Evolutionary conservation across 2,888 invertebrate genomes (phyloP), one percentile per base, ranked within the genome.

Genomic region (Diogma glabrata): DNA sequence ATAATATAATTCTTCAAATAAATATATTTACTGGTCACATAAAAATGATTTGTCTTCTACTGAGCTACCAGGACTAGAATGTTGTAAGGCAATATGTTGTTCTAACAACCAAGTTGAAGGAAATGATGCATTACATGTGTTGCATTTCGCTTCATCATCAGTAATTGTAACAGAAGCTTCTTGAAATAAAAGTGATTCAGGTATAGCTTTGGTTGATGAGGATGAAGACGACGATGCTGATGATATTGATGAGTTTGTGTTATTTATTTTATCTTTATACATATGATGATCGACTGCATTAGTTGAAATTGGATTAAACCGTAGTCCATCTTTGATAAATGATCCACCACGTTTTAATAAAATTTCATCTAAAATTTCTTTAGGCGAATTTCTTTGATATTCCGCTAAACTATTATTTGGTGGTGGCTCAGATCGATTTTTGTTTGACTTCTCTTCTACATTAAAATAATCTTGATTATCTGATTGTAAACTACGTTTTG

Each of bases 11-110:
- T n/a, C n/a, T n/a, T n/a, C n/a, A n/a, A n/a, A n/a, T n/a, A n/a
- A n/a, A n/a, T n/a, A n/a, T 91, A 90, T 90, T 67, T 90, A 91
- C 66, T 90, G 90, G 63, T 90, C 90, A 71, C 90, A 91, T 38
- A 89, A 87, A 70, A 89, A 90, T 12, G 90, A 89, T 63, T 90
- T 91, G 67, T 90, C 90, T 63, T 88, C 84, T 63, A 75, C 76
- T 23, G 75, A 71, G 62, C 74, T 71, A 3, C 77, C 69, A 68
- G 66, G 63, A 63, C 78, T 60, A 52, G 88, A 83, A 68, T 90
- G 90, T 64, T 90, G 89, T 17, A 91, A 71, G 1, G 87, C 82
- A 1, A 87, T 86, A 67, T 90, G 89, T 58, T 88, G 85, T 65
- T 90, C 89, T 49, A 90, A 72, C 28, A 89, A 75, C 87, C 88